Base-by-base conservation (phyloP, 2,888 invertebrate genomes). In the Acanthoscelides obtectus region DNA sequence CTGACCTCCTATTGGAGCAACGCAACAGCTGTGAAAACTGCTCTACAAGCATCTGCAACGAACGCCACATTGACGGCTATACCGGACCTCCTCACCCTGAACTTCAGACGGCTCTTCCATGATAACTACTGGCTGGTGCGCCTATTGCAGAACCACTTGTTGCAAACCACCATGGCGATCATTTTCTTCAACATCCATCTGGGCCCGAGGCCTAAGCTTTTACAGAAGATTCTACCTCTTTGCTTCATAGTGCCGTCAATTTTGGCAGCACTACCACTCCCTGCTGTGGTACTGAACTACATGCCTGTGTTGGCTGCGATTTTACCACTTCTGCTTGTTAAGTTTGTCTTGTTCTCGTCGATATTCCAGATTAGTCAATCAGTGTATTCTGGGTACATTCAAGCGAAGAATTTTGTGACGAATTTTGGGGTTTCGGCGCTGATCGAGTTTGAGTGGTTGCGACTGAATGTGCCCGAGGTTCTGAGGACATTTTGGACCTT, bases 1-100 rank as follows among this genome's bases (percentile, higher is more conserved):
- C 92, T 94, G 84, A 88, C 95, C 75, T 96, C 96, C 0, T 96
- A 95, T 84, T 94, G 94, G 93, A 91, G 92, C 70, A 95, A 94
- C 85, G 90, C 92, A 66, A 91, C 91, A 67, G 92, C 92, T 21
- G 88, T 94, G 83, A 91, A 91, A 82, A 88, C 89, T 72, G 85
- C 89, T n/a, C 71, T 69, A 21, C 71, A 71, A n/a, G 73, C 73
- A n/a, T 74, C 70, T 20, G 70, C 77, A 70, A 84, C 84, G 19
- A 83, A 87, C 25, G 80, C 84, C 4, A 81, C 84, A 20, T 87
- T 89, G 63, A 91, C 92, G 84, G 88, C 94, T 75, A 84, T 94
- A 68, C 92, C 92, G 81, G 92, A 93, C 80, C 86, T 94, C 72
- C 86, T 94, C 74, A 90, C 90, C 74, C 85, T 94, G 75, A 92